These are phyloP conservation scores for Pantherophis vulpinus DNA, from an alignment of 2,797 vertebrate species.

Conservation along the genomic window DNA sequence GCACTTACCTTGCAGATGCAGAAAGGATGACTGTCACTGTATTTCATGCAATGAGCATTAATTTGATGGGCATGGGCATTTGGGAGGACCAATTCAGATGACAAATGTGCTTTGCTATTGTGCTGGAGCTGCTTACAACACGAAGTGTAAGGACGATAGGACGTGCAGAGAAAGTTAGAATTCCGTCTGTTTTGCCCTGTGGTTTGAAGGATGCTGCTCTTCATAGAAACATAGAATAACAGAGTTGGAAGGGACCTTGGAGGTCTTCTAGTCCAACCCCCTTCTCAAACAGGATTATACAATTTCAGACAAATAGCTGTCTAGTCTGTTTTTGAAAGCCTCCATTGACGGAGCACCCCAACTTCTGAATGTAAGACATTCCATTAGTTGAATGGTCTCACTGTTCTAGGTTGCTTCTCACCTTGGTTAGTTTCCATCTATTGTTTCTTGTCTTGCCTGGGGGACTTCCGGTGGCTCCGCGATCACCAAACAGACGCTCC, in stretches of 20 bases:
- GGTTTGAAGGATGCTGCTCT: not conserved
- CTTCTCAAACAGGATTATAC: not conserved
- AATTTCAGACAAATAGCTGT: not conserved
- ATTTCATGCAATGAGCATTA: slow-evolving; percentile 35
- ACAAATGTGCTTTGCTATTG: slow-evolving; percentile 28
- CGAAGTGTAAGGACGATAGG: slow-evolving; percentile 19
- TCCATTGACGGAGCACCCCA: too few species aligned
- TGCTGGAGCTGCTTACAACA: not conserved
- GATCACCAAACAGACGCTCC: too few species aligned
- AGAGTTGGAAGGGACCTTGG: not conserved
- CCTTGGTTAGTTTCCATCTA: too few species aligned
- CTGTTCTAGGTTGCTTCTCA: too few species aligned
- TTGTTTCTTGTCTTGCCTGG: too few species aligned
- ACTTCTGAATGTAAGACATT: too few species aligned
- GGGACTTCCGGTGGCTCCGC: too few species aligned
- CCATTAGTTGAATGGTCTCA: too few species aligned
- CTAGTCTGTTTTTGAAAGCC: not conserved
- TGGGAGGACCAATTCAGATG: slow-evolving; percentile 3
- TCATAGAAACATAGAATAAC: not conserved
- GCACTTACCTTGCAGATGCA: slow-evolving; percentile 11
- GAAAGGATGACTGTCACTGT: slow-evolving; percentile 28
- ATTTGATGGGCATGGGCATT: slow-evolving; percentile 29
- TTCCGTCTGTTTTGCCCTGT: not conserved
- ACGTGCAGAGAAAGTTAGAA: not conserved
- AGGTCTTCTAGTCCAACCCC: not conserved